Percentiles rank a stretch among this genome's conserved stretches.
Evolutionary conservation across 2,888 invertebrate species (phyloP).

Genomic region (Tipula helvola): DNA sequence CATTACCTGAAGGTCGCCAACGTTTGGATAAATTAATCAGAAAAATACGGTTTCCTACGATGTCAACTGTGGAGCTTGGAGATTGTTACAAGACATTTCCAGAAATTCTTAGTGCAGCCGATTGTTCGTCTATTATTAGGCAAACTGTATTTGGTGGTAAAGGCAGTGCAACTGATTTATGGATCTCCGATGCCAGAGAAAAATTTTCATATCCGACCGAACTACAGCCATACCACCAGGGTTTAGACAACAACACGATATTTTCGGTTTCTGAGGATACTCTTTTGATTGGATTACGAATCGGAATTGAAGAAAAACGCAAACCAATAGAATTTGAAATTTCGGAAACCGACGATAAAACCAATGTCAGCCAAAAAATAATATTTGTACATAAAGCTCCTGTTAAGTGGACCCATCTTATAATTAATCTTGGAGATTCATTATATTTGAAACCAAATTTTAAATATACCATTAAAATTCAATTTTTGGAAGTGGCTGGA

Average conservation of each 20-base stretch:
- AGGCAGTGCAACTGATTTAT: too few relatives aligned
- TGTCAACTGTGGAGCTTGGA: not conserved
- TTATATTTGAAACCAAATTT: not conserved
- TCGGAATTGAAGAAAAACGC: not conserved
- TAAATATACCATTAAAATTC: not conserved
- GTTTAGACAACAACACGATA: too few relatives aligned
- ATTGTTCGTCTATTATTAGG: too few relatives aligned
- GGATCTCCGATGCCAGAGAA: too few relatives aligned
- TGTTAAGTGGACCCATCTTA: not conserved
- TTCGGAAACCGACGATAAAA: not conserved
- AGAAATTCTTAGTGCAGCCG: too few relatives aligned
- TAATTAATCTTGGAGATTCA: not conserved
- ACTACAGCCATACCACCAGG: too few relatives aligned
- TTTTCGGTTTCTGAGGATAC: not conserved
- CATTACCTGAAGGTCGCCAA: not conserved
- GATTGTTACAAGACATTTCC: not conserved
- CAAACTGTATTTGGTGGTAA: too few relatives aligned
- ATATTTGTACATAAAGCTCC: not conserved
- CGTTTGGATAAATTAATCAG: not conserved
- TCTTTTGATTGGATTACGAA: not conserved
- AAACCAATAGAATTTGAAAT: not conserved
- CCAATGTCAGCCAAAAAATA: not conserved
- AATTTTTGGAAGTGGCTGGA: not conserved
- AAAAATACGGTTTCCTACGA: not conserved
- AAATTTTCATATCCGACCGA: too few relatives aligned